Percentiles rank a stretch among this genome's conserved stretches.
Evolutionary conservation across 2,113 vertebrate genomes (phyloP).

Genomic region (Bambusicola thoracicus): DNA sequence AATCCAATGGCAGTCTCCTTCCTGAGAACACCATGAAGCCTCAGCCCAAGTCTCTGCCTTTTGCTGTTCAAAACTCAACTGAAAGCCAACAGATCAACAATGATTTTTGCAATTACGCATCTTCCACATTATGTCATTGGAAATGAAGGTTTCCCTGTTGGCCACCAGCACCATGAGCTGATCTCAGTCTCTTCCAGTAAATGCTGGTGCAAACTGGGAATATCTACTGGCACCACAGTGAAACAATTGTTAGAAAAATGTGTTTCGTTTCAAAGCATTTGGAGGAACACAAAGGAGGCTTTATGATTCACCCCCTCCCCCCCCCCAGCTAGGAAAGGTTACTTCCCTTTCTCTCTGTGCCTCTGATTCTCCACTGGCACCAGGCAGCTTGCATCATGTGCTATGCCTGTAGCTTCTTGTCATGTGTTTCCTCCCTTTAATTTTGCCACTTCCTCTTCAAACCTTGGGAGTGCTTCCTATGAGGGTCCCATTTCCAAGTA

Average conservation of each 20-base stretch:
- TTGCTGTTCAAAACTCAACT: neutral
- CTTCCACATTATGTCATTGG: neutral
- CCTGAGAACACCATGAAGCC: fast-evolving
- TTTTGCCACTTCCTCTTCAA: neutral
- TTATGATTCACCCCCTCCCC: neutral
- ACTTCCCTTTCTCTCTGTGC: neutral
- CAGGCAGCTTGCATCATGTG: fast-evolving
- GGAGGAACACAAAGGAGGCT: neutral
- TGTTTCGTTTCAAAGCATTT: neutral
- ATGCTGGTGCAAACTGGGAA: neutral
- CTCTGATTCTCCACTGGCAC: neutral
- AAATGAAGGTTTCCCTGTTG: neutral
- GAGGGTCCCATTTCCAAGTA: neutral
- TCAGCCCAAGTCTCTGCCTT: neutral
- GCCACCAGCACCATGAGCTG: fast-evolving
- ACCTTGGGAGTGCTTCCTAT: neutral
- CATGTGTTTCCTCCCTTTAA: neutral
- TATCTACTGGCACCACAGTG: neutral
- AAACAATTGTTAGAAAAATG: neutral
- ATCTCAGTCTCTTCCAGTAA: neutral
- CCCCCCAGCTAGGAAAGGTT: neutral
- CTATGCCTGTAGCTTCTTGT: neutral
- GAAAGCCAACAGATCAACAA: neutral
- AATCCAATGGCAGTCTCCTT: neutral
- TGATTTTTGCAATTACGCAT: neutral